Evolutionary conservation across 2,888 invertebrate species (phyloP).

Genomic region (Ochropleura plecta): DNA sequence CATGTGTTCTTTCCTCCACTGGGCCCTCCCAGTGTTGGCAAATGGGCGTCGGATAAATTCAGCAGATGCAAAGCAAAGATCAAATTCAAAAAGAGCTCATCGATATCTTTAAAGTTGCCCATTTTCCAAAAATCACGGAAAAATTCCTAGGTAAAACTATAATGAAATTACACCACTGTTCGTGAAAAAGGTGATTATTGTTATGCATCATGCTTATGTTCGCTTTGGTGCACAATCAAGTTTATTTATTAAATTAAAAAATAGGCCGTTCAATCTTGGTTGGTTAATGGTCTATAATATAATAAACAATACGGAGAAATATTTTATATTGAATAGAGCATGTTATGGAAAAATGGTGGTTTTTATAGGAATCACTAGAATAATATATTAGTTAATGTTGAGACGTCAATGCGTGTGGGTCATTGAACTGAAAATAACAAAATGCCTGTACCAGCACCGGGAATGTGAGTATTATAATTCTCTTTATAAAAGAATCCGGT

Average conservation of each 20-base stretch:
- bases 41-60: no score
- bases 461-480: conserved; percentile 26
- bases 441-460: conserved; percentile 6
- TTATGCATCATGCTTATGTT: not conserved
- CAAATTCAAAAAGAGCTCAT: no score
- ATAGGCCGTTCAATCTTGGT: not conserved
- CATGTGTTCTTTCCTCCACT: no score
- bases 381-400: not conserved
- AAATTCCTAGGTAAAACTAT: no score
- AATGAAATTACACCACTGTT: not conserved
- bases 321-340: not conserved
- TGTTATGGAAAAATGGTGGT: not conserved
- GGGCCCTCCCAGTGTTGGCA: no score
- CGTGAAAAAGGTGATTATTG: not conserved
- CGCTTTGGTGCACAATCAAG: not conserved
- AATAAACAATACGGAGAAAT: conserved; percentile 12
- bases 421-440: not conserved
- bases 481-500: no score
- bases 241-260: not conserved
- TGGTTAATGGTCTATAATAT: not conserved
- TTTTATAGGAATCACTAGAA: not conserved
- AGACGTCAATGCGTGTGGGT: not conserved
- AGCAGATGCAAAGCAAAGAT: no score
- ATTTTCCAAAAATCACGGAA: no score
- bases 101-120: no score